Evolutionary conservation across 2,888 invertebrate species (phyloP).

Genomic region (Dendrolimus pini): DNA sequence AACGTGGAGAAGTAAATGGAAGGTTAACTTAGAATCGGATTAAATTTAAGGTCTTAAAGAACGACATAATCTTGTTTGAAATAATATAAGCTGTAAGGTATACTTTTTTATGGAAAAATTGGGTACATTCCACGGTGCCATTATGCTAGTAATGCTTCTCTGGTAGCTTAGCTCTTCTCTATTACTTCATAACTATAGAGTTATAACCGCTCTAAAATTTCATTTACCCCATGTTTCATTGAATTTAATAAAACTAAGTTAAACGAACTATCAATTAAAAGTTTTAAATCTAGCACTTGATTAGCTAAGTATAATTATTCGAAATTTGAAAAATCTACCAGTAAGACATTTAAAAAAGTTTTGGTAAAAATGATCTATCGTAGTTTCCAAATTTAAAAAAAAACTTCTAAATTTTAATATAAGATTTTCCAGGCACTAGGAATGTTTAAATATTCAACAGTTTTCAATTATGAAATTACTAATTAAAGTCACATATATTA

Average conservation of each 20-base stretch:
- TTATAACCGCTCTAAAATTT: slow-evolving; percentile 15
- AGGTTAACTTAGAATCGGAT: slow-evolving; percentile 3
- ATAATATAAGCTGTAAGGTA: slow-evolving; percentile 57
- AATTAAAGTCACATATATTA: too few species aligned
- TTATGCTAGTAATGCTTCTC: slow-evolving; percentile 63
- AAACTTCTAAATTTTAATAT: slow-evolving; percentile 68
- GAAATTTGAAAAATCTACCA: slow-evolving; percentile 54
- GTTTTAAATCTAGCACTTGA: slow-evolving; percentile 55
- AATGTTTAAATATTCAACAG: slow-evolving; percentile 11
- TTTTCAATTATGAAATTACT: not conserved
- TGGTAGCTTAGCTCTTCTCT: slow-evolving; percentile 42
- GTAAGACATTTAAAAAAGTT: slow-evolving; percentile 43
- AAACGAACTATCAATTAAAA: slow-evolving; percentile 19
- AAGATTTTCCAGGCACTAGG: slow-evolving; percentile 48
- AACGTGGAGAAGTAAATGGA: slow-evolving; percentile 36
- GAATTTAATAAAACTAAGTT: slow-evolving; percentile 5
- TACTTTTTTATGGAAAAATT: slow-evolving; percentile 64
- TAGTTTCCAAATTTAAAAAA: slow-evolving; percentile 59
- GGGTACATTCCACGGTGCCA: slow-evolving; percentile 74
- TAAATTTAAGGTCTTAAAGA: slow-evolving; percentile 50
- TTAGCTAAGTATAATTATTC: slow-evolving; percentile 60
- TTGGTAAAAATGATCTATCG: slow-evolving; percentile 57
- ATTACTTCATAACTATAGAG: slow-evolving; percentile 9
- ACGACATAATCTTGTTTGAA: slow-evolving; percentile 66
- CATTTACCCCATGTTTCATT: slow-evolving; percentile 25